phyloP scores from a whole-genome alignment of 2,113 vertebrate species.

The Platichthys stellatus region DNA sequence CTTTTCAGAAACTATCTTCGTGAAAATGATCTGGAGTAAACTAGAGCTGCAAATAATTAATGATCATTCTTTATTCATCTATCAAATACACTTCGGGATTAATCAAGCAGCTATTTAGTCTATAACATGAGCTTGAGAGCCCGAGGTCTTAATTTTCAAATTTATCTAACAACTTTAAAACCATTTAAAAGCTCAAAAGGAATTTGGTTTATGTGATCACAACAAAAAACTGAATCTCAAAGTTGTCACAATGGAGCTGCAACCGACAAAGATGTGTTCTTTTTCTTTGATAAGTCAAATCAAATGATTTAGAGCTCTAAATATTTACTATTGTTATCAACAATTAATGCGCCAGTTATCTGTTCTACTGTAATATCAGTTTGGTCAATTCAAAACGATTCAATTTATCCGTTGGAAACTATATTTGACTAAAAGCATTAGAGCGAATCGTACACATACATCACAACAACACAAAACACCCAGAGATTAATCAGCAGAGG shows the following conservation, averaged over 20 bases:
- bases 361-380: background rate
- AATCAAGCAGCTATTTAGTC: background rate
- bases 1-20: background rate
- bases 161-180: too few species aligned
- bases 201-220: background rate
- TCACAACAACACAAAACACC: too few species aligned
- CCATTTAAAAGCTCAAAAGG: background rate
- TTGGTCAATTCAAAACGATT: too few species aligned
- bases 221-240: background rate
- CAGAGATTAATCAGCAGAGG: too few species aligned
- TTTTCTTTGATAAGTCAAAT: background rate
- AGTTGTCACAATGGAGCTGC: background rate
- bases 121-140: background rate
- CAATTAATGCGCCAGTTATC: background rate
- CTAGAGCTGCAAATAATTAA: background rate
- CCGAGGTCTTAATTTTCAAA: too few species aligned
- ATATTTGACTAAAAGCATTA: background rate
- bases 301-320: background rate
- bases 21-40: background rate
- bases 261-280: background rate
- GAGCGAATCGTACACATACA: too few species aligned
- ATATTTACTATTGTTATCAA: background rate
- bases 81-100: background rate
- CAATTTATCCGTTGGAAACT: background rate
- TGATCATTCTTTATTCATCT: constrained; percentile 3